phyloP scores from a whole-genome alignment of 2,888 invertebrate genomes.

The Lepidocyrtinus sp. region DNA sequence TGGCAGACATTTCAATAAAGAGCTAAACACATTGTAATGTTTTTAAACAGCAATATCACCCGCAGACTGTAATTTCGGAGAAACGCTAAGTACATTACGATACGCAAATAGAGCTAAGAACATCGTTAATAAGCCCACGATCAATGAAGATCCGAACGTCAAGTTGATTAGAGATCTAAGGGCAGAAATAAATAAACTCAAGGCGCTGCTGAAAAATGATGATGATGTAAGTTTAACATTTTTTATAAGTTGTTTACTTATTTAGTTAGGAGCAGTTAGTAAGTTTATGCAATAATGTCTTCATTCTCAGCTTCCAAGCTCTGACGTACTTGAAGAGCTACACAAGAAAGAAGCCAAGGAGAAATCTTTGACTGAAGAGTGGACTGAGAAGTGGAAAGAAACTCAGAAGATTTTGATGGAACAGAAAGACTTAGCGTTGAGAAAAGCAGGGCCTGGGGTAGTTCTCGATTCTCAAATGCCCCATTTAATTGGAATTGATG shows the following conservation, averaged over 20 bases:
- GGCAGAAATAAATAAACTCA: constrained; percentile 87
- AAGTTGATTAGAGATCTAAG: constrained; percentile 88
- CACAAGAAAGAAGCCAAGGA: constrained; percentile 92
- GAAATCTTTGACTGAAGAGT: constrained; percentile 88
- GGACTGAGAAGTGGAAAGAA: constrained; percentile 94
- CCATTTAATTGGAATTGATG: constrained; percentile 92
- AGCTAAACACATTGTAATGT: background rate
- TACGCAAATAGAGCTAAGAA: constrained; percentile 93
- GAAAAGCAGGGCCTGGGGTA: constrained; percentile 91
- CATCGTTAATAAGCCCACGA: constrained; percentile 91
- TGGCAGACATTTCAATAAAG: too few species aligned
- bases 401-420: constrained; percentile 91
- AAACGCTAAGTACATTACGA: constrained; percentile 87
- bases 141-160: constrained; percentile 92
- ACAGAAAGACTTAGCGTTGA: constrained; percentile 87
- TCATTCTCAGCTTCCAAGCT: constrained; percentile 70
- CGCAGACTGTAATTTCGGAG: constrained; percentile 89
- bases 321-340: constrained; percentile 82
- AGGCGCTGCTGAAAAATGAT: constrained; percentile 81
- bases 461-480: constrained; percentile 93
- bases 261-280: background rate
- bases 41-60: constrained; percentile 77
- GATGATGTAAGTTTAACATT: constrained; percentile 70
- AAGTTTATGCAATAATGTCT: background rate
- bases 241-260: too few species aligned